Evolutionary conservation across 53 echinoderm and acorn worm genomes (phyloP).

Genomic region (Henricia sp.): DNA sequence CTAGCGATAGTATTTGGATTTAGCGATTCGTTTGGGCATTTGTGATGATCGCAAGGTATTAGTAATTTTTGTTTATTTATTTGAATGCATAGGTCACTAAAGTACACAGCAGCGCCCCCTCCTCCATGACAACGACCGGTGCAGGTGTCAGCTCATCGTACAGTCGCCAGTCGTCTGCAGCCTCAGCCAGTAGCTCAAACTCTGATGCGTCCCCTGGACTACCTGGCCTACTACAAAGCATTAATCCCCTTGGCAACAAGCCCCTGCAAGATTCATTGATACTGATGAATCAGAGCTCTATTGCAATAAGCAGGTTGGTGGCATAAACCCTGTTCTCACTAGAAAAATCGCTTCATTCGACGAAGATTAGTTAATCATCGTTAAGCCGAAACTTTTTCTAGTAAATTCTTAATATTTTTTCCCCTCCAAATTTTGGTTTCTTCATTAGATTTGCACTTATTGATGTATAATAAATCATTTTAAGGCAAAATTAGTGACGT

Average conservation of each 20-base stretch:
- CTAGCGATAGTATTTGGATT: no score
- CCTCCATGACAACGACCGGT: not conserved
- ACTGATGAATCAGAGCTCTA: constrained; percentile 35
- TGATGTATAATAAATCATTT: not conserved
- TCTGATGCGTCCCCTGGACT: not conserved
- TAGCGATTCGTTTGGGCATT: no score
- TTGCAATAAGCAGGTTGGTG: constrained; percentile 39
- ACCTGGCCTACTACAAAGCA: not conserved
- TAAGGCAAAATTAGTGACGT: not conserved
- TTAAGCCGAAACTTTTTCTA: no score
- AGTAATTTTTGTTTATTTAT: no score
- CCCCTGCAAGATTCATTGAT: constrained; percentile 9
- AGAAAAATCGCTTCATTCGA: no score
- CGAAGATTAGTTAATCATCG: no score
- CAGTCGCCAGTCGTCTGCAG: constrained; percentile 31
- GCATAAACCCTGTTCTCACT: no score
- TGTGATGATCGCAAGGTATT: no score
- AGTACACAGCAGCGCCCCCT: not conserved
- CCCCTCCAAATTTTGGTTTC: no score
- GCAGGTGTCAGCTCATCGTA: not conserved
- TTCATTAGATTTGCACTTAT: no score
- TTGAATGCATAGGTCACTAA: not conserved
- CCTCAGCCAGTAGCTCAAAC: not conserved
- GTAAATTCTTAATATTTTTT: no score
- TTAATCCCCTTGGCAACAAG: not conserved